These are phyloP conservation scores for Peromyscus maniculatus DNA, from an alignment of 2,113 vertebrate genomes.

Conservation along the genomic window DNA sequence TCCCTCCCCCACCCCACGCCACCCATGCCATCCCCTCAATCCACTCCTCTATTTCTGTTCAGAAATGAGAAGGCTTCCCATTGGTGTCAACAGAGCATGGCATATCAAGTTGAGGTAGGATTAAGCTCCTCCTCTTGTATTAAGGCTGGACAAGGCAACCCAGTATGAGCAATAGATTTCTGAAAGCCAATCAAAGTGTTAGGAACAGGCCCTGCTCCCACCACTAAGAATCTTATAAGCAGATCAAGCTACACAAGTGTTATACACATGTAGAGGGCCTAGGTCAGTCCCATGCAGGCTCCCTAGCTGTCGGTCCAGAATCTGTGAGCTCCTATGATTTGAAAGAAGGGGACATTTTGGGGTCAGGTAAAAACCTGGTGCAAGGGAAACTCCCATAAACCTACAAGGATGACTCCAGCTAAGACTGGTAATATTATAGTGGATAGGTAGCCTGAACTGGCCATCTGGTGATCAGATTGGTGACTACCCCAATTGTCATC, in stretches of 20 bases:
- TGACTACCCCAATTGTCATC: not conserved
- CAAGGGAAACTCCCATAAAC: not conserved
- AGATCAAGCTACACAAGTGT: not conserved
- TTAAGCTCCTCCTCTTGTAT: not conserved
- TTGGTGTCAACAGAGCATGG: not conserved
- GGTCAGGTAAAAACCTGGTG: not conserved
- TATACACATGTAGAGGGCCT: not conserved
- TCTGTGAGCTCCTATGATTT: not conserved
- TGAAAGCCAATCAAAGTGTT: not conserved
- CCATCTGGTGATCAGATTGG: not conserved
- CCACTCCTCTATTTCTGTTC: not conserved
- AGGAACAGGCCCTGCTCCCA: not conserved
- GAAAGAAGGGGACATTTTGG: not conserved
- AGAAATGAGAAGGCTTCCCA: not conserved
- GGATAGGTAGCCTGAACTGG: not conserved
- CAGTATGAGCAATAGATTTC: not conserved
- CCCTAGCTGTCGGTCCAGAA: not conserved
- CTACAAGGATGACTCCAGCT: not conserved
- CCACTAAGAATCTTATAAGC: not conserved
- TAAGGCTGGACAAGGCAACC: not conserved
- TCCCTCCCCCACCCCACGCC: too few relatives aligned
- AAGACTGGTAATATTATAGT: not conserved
- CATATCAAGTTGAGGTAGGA: not conserved
- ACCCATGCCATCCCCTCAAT: not conserved
- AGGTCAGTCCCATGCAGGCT: not conserved